Conservation (phyloP, 2,797 vertebrate genomes). For the Picus viridis region DNA sequence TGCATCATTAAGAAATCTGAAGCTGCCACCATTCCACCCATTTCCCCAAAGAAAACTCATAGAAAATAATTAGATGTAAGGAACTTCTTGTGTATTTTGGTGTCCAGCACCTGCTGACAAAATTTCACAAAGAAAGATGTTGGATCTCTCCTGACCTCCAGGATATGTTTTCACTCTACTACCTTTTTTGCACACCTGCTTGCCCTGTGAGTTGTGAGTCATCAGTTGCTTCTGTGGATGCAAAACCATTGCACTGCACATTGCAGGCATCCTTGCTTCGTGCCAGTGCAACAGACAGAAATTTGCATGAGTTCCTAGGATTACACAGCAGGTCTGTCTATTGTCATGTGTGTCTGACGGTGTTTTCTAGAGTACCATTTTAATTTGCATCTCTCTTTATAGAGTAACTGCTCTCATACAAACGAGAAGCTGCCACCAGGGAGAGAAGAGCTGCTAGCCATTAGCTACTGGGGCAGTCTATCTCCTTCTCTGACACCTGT, state of each 20-base stretch:
- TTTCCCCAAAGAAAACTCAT: neutral
- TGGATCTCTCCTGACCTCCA: neutral
- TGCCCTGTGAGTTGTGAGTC: neutral
- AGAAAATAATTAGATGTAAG: neutral
- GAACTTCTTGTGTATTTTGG: neutral
- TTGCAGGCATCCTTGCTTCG: neutral
- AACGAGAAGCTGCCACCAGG: neutral
- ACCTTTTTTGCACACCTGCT: neutral
- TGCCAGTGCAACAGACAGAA: neutral
- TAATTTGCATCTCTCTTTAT: neutral
- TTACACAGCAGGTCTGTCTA: neutral
- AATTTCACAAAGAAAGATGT: neutral
- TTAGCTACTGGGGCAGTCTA: neutral
- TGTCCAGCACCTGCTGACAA: neutral
- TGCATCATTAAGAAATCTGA: neutral
- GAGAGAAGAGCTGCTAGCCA: neutral
- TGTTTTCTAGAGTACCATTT: fast-evolving
- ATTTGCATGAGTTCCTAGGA: neutral
- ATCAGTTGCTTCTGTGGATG: neutral
- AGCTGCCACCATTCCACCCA: neutral
- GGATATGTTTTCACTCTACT: neutral
- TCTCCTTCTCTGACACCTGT: neutral
- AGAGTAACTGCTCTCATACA: neutral
- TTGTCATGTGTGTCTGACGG: neutral
- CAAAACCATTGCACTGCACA: fast-evolving